Base-by-base conservation (phyloP, 2,113 vertebrate genomes). In the Pimephales promelas region DNA sequence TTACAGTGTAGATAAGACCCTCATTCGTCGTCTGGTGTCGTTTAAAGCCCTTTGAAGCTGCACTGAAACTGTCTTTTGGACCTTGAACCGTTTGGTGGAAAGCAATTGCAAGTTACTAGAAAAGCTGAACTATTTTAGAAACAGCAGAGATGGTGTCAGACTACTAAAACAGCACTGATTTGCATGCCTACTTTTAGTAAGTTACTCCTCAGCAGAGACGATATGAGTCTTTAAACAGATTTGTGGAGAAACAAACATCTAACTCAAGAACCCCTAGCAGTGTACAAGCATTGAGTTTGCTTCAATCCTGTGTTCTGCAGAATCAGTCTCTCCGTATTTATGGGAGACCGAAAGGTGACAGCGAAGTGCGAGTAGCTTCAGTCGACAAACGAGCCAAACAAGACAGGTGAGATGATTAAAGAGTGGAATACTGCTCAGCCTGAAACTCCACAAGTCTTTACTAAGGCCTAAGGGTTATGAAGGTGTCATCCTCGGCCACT, bases 341-440 rank as follows among this genome's bases (percentile, higher is more conserved):
- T 4, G 98, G 98, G 68, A 93, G 98, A 88, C 98, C 98, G 18
- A 98, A 99, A 87, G 97, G 96, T 31, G 98, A 99, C 75, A 97
- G 98, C 7, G 98, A 99, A 88, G 96, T 99, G 59, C 94, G 96
- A 34, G 96, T 99, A 87, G 90, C 95, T 0, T 96, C 97, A 0
- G 88, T 99, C 87, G 98, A 99, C 94, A 99, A 96, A 89, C 96
- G 97, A 40, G 93, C 97, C 0, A 97, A 97, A 90, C 98, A 99
- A 88, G 98, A 99, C 94, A 96, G 98, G 98, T 99, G 90, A 96
- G 93, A 82, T 86, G 83, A 88, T 72, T 49, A 34, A n/a, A 22
- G 43, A 52, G 72, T 47, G 56, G 57, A 31, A 26, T 61, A 14
- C n/a, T 49, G 6, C 61, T 5, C 26, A 49, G 6, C 61, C n/a